Evolutionary conservation across 2,113 vertebrate genomes (phyloP).

Genomic region (Ceyx margarethae): DNA sequence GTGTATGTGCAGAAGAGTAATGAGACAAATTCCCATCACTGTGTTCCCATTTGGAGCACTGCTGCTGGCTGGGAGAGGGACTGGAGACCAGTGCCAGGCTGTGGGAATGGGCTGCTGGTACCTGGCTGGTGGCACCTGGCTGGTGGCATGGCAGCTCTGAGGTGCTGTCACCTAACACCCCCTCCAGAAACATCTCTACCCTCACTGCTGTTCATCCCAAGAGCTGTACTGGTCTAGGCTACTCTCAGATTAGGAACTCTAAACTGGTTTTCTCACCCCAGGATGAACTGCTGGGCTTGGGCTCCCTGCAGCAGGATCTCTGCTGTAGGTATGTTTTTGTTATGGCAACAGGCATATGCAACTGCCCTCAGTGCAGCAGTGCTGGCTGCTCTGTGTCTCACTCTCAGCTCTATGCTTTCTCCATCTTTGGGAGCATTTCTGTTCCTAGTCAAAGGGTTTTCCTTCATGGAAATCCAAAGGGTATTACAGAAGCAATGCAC

Average conservation of each 20-base stretch:
- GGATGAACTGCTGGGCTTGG: background rate
- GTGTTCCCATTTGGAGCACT: slow-evolving; percentile 2
- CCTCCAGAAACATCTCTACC: background rate
- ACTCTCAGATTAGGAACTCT: background rate
- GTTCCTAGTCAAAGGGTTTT: background rate
- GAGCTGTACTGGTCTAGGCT: background rate
- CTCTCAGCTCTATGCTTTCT: background rate
- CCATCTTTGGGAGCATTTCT: background rate
- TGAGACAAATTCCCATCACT: background rate
- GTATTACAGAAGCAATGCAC: background rate
- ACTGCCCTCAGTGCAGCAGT: background rate
- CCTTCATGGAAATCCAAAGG: background rate
- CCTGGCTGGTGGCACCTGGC: background rate
- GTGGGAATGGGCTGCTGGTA: rapidly evolving
- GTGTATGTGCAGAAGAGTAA: background rate
- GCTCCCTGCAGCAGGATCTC: background rate
- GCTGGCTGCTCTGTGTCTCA: background rate
- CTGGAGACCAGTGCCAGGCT: background rate
- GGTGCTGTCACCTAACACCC: background rate
- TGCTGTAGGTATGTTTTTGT: background rate
- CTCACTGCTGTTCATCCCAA: background rate
- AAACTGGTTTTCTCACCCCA: background rate
- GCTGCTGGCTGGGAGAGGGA: background rate
- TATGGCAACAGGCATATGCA: background rate
- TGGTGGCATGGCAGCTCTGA: background rate